Evolutionary conservation across 1,140 invertebrate genomes (phyloP).

Genomic region (Laupala kohalensis): DNA sequence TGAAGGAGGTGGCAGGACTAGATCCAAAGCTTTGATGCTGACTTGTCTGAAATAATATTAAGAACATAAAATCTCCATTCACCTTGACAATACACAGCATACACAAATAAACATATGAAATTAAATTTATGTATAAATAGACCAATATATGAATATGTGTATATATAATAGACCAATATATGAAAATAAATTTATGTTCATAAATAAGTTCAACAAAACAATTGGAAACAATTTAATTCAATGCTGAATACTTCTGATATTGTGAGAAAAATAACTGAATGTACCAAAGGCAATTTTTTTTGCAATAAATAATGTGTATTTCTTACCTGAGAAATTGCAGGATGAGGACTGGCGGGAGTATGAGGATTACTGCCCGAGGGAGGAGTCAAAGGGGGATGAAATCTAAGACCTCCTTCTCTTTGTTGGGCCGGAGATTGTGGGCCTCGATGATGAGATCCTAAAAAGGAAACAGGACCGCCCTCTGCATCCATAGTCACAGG

Average conservation of each 20-base stretch:
- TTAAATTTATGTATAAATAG: no score
- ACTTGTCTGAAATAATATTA: slow-evolving; percentile 15
- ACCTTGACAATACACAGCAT: not conserved
- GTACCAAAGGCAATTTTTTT: no score
- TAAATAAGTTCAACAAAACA: no score
- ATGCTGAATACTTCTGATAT: no score
- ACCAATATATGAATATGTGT: no score
- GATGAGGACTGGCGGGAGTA: slow-evolving; percentile 72
- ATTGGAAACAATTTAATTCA: no score
- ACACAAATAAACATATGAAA: no score
- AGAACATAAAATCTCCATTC: not conserved
- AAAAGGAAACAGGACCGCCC: slow-evolving; percentile 26
- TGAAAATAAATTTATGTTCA: no score
- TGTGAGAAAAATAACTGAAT: no score
- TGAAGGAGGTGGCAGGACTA: slow-evolving; percentile 62
- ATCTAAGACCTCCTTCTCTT: slow-evolving; percentile 47
- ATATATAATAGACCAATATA: no score
- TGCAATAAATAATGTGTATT: not conserved
- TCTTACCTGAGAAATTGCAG: slow-evolving; percentile 36
- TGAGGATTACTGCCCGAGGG: slow-evolving; percentile 73
- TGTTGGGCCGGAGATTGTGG: slow-evolving; percentile 54
- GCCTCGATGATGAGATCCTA: slow-evolving; percentile 37
- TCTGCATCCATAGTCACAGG: slow-evolving; percentile 63
- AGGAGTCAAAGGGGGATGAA: slow-evolving; percentile 64
- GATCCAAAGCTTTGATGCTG: slow-evolving; percentile 44